These are phyloP conservation scores for Myopa testacea DNA, from an alignment of 2,888 invertebrate species.

Conservation along the genomic window DNA sequence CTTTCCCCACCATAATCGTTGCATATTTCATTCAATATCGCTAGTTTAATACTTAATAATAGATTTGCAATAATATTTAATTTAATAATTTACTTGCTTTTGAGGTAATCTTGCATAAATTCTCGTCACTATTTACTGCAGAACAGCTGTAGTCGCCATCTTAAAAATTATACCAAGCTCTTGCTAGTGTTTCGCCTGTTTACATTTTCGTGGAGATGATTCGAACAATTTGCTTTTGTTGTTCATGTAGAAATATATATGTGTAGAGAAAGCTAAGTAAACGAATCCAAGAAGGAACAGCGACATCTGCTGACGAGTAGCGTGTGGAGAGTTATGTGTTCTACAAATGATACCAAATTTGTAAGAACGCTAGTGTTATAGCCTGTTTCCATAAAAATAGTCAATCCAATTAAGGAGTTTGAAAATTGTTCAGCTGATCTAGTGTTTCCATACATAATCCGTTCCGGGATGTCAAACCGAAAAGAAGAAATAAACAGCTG, in stretches of 20 bases:
- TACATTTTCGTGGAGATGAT: slow-evolving; percentile 43
- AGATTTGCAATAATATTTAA: slow-evolving; percentile 36
- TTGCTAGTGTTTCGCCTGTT: slow-evolving; percentile 49
- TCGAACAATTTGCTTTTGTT: neutral
- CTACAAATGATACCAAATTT: no score
- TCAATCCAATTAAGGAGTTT: no score
- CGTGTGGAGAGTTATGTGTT: no score
- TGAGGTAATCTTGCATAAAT: slow-evolving; percentile 52
- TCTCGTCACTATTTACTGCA: slow-evolving; percentile 51
- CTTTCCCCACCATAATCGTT: neutral
- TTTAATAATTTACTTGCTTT: slow-evolving; percentile 51
- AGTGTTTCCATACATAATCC: no score
- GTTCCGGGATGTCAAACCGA: no score
- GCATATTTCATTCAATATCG: neutral
- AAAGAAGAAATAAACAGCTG: no score
- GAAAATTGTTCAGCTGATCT: no score
- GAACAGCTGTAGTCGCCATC: slow-evolving; percentile 59
- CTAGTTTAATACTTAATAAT: slow-evolving; percentile 18
- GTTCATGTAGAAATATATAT: neutral
- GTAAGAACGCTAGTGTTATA: no score
- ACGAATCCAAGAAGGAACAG: neutral
- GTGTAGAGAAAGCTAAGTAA: neutral
- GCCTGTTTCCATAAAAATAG: no score
- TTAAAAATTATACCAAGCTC: slow-evolving; percentile 51
- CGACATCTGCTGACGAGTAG: slow-evolving; percentile 25